Evolutionary conservation across 1,140 invertebrate species (phyloP).

Genomic region (Scaptomyza montana): DNA sequence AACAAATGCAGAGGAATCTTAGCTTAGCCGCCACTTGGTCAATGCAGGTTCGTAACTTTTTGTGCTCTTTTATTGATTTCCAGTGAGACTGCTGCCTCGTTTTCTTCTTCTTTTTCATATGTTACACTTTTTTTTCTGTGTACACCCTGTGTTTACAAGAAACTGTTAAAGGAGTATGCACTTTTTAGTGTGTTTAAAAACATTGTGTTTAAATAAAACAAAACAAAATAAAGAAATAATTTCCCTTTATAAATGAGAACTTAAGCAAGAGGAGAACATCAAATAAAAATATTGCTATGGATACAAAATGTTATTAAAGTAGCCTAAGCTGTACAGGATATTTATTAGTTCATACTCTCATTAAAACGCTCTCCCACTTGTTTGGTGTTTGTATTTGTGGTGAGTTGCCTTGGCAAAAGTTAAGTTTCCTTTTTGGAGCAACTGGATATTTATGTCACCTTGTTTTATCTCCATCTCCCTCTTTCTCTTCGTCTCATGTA

Average conservation of each 20-base stretch:
- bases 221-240: no score
- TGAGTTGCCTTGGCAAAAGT: conserved; percentile 56
- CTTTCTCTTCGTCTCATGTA: background rate
- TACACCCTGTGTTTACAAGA: background rate
- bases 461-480: conserved; percentile 50
- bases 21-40: conserved; percentile 40
- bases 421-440: conserved; percentile 69
- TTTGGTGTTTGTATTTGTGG: conserved; percentile 14
- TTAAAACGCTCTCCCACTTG: background rate
- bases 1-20: conserved; percentile 49
- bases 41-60: conserved; percentile 62
- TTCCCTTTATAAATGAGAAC: no score
- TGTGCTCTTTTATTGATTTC: conserved; percentile 48
- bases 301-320: background rate
- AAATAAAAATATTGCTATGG: no score
- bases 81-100: conserved; percentile 29
- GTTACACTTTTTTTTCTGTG: background rate
- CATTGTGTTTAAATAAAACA: no score
- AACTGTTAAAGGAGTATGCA: background rate
- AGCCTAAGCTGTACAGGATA: background rate
- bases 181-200: no score
- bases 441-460: conserved; percentile 80
- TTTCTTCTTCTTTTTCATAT: background rate
- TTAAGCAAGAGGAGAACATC: no score
- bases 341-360: background rate